Conservation (phyloP, 1,140 invertebrate genomes). For the Drosophila bipectinata region DNA sequence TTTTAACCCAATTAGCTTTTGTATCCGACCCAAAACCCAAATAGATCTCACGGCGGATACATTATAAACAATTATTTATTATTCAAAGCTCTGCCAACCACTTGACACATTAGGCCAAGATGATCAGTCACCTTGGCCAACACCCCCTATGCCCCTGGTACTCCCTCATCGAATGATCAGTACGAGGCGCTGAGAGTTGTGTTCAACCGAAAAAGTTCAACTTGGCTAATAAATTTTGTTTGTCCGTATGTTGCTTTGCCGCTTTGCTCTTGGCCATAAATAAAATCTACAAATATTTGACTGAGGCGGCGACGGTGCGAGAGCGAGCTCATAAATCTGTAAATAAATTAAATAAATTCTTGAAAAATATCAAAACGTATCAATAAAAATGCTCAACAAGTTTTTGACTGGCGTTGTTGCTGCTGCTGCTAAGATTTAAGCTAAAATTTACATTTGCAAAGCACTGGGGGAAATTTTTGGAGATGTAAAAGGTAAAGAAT, state of each 20-base stretch:
- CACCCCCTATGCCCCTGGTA: neutral
- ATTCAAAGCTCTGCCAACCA: slow-evolving; percentile 51
- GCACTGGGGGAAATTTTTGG: slow-evolving; percentile 1
- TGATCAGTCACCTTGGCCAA: slow-evolving; percentile 72
- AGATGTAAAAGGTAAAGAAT: no score
- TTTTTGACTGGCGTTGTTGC: slow-evolving; percentile 40
- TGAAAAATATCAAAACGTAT: slow-evolving; percentile 78
- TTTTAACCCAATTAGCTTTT: slow-evolving; percentile 37
- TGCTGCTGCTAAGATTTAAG: slow-evolving; percentile 9
- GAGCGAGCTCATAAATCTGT: slow-evolving; percentile 77
- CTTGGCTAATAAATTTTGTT: slow-evolving; percentile 74
- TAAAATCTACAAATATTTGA: slow-evolving; percentile 79
- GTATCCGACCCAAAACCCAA: slow-evolving; percentile 14
- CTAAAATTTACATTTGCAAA: slow-evolving; percentile 15
- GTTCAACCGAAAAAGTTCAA: slow-evolving; percentile 60
- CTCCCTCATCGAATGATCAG: slow-evolving; percentile 11
- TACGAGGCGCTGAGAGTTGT: slow-evolving; percentile 47
- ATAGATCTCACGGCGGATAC: slow-evolving; percentile 37
- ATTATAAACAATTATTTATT: slow-evolving; percentile 69
- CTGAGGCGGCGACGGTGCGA: slow-evolving; percentile 41
- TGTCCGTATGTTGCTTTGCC: slow-evolving; percentile 29
- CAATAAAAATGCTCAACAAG: slow-evolving; percentile 81
- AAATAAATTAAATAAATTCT: slow-evolving; percentile 80
- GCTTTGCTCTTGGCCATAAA: slow-evolving; percentile 62
- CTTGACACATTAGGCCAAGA: slow-evolving; percentile 73